Percentiles rank a stretch among this genome's conserved stretches.
Evolutionary conservation across 2,113 vertebrate species (phyloP).

Genomic region (Syngnathus typhle): DNA sequence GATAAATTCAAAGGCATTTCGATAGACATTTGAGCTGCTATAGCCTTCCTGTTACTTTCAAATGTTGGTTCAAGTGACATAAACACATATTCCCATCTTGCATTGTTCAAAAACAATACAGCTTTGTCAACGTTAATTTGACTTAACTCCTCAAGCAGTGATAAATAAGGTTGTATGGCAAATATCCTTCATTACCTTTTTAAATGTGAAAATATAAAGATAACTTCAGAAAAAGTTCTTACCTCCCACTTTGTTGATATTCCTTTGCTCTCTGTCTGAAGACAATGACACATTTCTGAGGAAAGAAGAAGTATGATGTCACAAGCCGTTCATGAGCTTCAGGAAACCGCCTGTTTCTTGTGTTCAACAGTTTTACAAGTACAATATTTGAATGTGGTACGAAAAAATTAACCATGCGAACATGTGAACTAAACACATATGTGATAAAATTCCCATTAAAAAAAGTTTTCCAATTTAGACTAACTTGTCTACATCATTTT

Average conservation of each 20-base stretch:
- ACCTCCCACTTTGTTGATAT: conserved; percentile 22
- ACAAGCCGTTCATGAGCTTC: conserved; percentile 16
- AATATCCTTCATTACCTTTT: background rate
- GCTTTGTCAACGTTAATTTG: conserved; percentile 2
- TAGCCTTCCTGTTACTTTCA: background rate
- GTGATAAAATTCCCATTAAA: too few relatives aligned
- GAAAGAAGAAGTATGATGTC: conserved; percentile 46
- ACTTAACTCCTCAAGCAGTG: background rate
- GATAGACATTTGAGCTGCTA: background rate
- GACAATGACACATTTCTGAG: conserved; percentile 22
- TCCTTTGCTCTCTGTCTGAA: background rate
- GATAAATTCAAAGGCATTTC: background rate
- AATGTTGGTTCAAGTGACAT: background rate
- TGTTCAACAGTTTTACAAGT: background rate
- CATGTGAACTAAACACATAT: too few relatives aligned
- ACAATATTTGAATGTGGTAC: background rate
- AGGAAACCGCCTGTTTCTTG: conserved; percentile 21
- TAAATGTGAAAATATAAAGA: background rate
- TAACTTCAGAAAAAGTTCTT: conserved; percentile 1
- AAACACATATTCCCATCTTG: too few relatives aligned
- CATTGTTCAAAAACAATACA: background rate
- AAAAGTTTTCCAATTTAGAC: too few relatives aligned
- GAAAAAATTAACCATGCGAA: too few relatives aligned
- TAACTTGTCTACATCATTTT: too few relatives aligned
- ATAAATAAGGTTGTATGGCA: background rate